A percentile compares a stretch with the other conserved stretches of the same genome.
phyloP scores from a whole-genome alignment of 2,888 invertebrate genomes.

The Yponomeuta evonymella region DNA sequence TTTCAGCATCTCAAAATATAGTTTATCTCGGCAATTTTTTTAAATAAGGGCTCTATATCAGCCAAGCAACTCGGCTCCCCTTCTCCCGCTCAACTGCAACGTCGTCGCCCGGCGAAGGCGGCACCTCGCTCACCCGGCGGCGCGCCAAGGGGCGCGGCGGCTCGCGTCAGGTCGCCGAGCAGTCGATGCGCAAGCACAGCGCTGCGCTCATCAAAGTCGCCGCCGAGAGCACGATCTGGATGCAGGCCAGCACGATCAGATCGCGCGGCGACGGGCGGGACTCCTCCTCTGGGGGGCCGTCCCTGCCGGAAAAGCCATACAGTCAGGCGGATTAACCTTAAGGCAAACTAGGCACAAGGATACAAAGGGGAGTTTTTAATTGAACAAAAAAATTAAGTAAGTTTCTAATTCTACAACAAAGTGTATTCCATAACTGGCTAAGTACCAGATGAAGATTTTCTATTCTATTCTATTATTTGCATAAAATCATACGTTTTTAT shows the following conservation, averaged over 20 bases:
- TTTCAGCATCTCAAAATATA: no score
- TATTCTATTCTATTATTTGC: no score
- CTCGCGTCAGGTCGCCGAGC: constrained; percentile 55
- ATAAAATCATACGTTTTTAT: no score
- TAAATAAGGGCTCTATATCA: constrained; percentile 53
- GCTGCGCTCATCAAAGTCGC: constrained; percentile 71
- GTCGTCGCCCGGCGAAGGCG: constrained; percentile 38
- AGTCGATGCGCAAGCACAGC: constrained; percentile 73
- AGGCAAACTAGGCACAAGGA: no score
- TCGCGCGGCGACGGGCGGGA: constrained; percentile 59
- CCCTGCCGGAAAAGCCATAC: constrained; percentile 48
- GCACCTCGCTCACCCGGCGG: constrained; percentile 53
- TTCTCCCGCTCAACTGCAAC: constrained; percentile 54
- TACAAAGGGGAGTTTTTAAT: no score
- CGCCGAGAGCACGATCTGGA: constrained; percentile 67
- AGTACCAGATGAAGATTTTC: no score
- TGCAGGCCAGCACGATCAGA: constrained; percentile 64
- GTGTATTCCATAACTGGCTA: no score
- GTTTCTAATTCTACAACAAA: no score
- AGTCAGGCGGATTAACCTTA: not conserved
- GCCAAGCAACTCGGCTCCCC: constrained; percentile 76
- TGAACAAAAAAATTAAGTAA: no score
- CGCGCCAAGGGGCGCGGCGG: constrained; percentile 57
- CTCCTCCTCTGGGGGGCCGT: constrained; percentile 54
- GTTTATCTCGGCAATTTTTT: no score